Percentiles rank a stretch among this genome's conserved stretches.
Evolutionary conservation across 2,113 vertebrate species (phyloP).

Genomic region (cattle (Bos taurus)): DNA sequence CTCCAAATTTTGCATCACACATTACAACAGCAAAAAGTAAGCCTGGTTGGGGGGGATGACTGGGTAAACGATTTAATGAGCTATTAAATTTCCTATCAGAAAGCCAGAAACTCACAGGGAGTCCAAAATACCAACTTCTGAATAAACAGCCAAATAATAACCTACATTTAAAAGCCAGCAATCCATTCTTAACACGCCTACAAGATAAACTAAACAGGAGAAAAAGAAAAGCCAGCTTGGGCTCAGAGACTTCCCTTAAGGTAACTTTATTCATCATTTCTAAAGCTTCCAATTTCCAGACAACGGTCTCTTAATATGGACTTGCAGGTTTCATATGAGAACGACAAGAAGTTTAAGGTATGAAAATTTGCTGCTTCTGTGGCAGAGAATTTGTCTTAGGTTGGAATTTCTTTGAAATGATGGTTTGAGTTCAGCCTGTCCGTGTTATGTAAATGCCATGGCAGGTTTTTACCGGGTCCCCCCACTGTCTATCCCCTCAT

Average conservation of each 20-base stretch:
- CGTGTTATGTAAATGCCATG: background rate
- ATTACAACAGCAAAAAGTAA: background rate
- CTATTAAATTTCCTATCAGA: constrained; percentile 24
- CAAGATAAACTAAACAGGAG: background rate
- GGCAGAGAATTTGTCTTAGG: background rate
- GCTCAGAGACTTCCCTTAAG: background rate
- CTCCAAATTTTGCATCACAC: constrained; percentile 2
- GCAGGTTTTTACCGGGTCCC: background rate
- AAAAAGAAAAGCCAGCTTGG: background rate
- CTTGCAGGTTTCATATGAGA: background rate
- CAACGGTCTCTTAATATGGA: background rate
- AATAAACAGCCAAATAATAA: constrained; percentile 33
- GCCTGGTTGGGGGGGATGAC: background rate
- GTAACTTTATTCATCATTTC: background rate
- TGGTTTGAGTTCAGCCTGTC: background rate
- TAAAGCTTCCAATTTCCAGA: background rate
- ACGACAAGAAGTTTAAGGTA: background rate
- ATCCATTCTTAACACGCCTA: background rate
- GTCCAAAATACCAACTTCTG: constrained; percentile 27
- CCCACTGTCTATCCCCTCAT: background rate
- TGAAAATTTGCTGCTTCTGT: background rate
- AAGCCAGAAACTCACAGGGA: constrained; percentile 29
- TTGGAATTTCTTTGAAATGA: constrained; percentile 9
- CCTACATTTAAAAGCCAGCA: background rate
- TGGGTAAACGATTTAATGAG: background rate